Evolutionary conservation across 64 coral and sea anemone species (phyloP).

Genomic region (Montipora sp.): DNA sequence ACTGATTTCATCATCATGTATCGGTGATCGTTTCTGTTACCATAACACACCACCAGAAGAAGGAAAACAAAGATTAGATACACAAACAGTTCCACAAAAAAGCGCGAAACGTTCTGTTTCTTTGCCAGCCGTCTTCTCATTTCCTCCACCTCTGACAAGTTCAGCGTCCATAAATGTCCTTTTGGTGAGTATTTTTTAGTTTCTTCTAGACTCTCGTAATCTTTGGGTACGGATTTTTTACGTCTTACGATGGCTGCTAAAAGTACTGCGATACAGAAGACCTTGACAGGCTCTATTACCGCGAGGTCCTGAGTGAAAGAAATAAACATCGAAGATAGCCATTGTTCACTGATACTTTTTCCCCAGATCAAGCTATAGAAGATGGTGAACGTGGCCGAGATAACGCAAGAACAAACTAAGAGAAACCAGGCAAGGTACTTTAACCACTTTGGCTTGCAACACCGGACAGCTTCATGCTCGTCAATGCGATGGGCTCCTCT

Average conservation of each 20-base stretch:
- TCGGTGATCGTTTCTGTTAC: constrained; percentile 60
- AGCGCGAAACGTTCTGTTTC: constrained; percentile 24
- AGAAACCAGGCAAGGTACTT: constrained; percentile 78
- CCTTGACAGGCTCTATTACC: constrained; percentile 83
- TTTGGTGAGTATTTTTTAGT: background rate
- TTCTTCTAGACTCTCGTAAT: background rate
- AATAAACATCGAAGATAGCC: constrained; percentile 90
- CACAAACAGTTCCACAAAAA: constrained; percentile 49
- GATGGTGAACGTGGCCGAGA: constrained; percentile 69
- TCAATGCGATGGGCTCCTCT: constrained; percentile 22
- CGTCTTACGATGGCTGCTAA: constrained; percentile 49
- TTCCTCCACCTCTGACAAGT: constrained; percentile 13
- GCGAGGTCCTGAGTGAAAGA: constrained; percentile 80
- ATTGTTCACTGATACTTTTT: constrained; percentile 75
- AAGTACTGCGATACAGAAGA: constrained; percentile 72
- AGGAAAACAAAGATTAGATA: constrained; percentile 65
- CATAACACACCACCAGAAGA: constrained; percentile 70
- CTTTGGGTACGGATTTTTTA: constrained; percentile 15
- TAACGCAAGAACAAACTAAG: constrained; percentile 47
- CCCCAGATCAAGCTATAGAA: constrained; percentile 88
- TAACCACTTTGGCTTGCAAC: constrained; percentile 53
- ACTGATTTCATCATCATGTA: constrained; percentile 75
- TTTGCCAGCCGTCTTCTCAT: constrained; percentile 25
- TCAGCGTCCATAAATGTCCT: background rate
- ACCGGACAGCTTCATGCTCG: background rate